Evolutionary conservation across 2,797 vertebrate genomes (phyloP), one percentile per base, ranked within the genome.

Genomic region (Typhlichthys subterraneus): DNA sequence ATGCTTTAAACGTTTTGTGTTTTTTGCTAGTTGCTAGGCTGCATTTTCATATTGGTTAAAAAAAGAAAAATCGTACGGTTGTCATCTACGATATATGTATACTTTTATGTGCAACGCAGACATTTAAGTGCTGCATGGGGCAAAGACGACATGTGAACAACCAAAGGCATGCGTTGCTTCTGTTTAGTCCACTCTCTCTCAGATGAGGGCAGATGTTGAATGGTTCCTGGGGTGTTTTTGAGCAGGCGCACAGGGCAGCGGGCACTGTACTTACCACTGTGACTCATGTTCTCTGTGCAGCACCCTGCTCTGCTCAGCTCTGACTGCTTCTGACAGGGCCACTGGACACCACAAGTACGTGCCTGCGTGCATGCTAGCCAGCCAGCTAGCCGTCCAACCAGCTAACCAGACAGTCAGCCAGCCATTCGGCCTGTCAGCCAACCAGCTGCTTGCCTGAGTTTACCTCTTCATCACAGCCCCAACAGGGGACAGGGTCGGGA

Each of bases 221-320:
- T 81, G 57, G 69, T 62, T 72, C 38, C 63, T 64, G 67, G 72
- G 9, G 38, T 7, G 38, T 42, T 42, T 70, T 59, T 49, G 51
- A 66, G 61, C 59, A 51, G 70, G 57, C 51, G 57, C 53, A 52
- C 47, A 23, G 65, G 75, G 75, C 72, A 75, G 68, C 75, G 76
- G 69, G 60, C 72, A 59, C 42, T 46, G 61, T 29, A 0, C 33
- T 78, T 61, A 51, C 59, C 57, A 59, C 59, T 69, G 62, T 74
- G 70, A 79, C 67, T 83, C 79, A 76, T 54, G 13, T 61, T 72
- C 59, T 76, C 59, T 72, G 50, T 63, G 50, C 65, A 76, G 67
- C 77, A 62, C 65, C 45, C 15, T 64, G 68, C 68, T 64, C 69
- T 64, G 68, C 68, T 64, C 69, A 60, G 50, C 77, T 75, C 55